Evolutionary conservation across 2,113 vertebrate genomes (phyloP), one percentile per base, ranked within the genome.

Genomic region (Malaclemys terrapin): DNA sequence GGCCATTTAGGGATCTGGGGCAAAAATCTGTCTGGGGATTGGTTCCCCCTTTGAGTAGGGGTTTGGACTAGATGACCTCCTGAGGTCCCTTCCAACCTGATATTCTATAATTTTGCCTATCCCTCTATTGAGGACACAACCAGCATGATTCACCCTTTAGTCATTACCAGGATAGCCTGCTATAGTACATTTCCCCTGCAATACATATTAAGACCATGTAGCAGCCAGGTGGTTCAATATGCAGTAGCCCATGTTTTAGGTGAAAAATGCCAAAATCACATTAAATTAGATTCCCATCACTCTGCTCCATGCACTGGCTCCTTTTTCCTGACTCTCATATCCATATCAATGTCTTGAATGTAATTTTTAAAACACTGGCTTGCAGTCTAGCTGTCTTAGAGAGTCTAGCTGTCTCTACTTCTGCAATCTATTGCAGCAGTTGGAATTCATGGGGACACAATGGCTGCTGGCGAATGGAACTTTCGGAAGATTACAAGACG

Each of bases 371-470:
- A 80, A 92, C n/a, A 35, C 16, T 76, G 31, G 2, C 47, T 80
- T 82, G 38, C 17, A 93, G 3, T 84, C 72, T 82, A 25, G 17
- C 42, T 95, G 12, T 9, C 90, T 81, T 62, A 89, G 76, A 84
- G 9, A 80, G 38, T 38, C 38, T 38, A 38, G 38, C 72, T 22
- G 11, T 56, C 16, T 72, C 20, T 84, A 3, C 87, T 90, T 59
- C n/a, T 38, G 38, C 38, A 24, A 42, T 25, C 38, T 13, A 75
- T 54, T 94, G 2, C 12, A 83, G 35, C 17, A 78, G 50, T 25
- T 95, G 79, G 84, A 91, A 92, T 75, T 92, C 82, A 79, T 88
- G 45, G 62, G 6, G 45, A 11, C 84, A 62, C 86, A 82, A 45
- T 50, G 22, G 82, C 72, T 85, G n/a, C 81, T 89, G 83, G 91